These are phyloP conservation scores for Amblyjoppa fuscipennis DNA, from an alignment of 2,888 invertebrate genomes.

Conservation along the genomic window DNA sequence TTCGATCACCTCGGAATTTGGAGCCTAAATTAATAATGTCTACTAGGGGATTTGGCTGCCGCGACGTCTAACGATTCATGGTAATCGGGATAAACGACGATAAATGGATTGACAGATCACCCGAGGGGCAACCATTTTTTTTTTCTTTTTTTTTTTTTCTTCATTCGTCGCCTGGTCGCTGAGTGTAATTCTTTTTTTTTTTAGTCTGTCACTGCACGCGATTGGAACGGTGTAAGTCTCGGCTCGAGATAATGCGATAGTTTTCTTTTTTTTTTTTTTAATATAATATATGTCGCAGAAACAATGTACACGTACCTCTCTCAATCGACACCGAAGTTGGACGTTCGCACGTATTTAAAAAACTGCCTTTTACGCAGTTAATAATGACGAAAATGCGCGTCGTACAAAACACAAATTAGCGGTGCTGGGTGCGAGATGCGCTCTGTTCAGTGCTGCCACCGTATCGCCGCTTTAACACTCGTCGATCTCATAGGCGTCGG, in stretches of 20 bases:
- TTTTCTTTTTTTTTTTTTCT: slow-evolving; percentile 78
- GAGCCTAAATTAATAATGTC: slow-evolving; percentile 57
- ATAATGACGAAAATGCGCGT: slow-evolving; percentile 77
- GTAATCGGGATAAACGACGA: slow-evolving; percentile 68
- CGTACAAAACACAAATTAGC: slow-evolving; percentile 77
- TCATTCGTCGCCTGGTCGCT: slow-evolving; percentile 61
- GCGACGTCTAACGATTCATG: slow-evolving; percentile 71
- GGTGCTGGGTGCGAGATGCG: slow-evolving; percentile 62
- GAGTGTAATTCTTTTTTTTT: slow-evolving; percentile 65
- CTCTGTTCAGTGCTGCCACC: slow-evolving; percentile 79
- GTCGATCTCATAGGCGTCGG: slow-evolving; percentile 30
- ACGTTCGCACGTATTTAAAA: slow-evolving; percentile 70
- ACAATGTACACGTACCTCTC: slow-evolving; percentile 73
- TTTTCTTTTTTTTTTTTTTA: slow-evolving; percentile 60
- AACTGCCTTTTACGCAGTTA: slow-evolving; percentile 79
- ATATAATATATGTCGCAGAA: slow-evolving; percentile 13
- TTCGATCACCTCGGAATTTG: slow-evolving; percentile 76
- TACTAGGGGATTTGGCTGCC: slow-evolving; percentile 73
- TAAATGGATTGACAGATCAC: slow-evolving; percentile 78
- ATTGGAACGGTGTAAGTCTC: background rate
- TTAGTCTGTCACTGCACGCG: slow-evolving; percentile 28
- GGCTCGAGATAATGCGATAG: background rate
- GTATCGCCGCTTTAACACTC: slow-evolving; percentile 39
- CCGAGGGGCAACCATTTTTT: slow-evolving; percentile 79
- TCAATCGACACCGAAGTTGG: slow-evolving; percentile 53